Evolutionary conservation across 2,888 invertebrate genomes (phyloP).

Genomic region (Cabera pusaria): DNA sequence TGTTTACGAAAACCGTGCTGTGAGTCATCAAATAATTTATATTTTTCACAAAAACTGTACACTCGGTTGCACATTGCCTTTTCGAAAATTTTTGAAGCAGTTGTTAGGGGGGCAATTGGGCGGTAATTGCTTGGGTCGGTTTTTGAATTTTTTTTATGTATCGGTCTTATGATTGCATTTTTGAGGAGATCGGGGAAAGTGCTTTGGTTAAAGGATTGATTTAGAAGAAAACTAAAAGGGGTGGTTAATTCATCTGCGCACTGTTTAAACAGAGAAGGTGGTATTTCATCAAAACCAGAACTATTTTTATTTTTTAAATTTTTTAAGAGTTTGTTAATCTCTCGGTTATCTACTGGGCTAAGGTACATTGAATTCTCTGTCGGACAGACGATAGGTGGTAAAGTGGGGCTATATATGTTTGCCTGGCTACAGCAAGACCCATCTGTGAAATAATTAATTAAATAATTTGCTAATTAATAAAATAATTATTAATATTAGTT

Average conservation of each 20-base stretch:
- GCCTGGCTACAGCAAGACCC: too few species aligned
- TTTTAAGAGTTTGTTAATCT: constrained; percentile 10
- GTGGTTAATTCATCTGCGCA: constrained; percentile 12
- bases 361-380: constrained; percentile 1
- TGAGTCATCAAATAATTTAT: constrained; percentile 6
- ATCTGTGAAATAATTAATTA: background rate
- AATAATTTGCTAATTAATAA: constrained; percentile 1
- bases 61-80: constrained; percentile 9
- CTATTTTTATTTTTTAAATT: constrained; percentile 22
- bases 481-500: constrained; percentile 1
- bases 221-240: constrained; percentile 7
- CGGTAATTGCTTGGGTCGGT: constrained; percentile 21
- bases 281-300: constrained; percentile 19
- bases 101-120: constrained; percentile 15
- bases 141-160: constrained; percentile 18
- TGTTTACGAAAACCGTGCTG: constrained; percentile 14
- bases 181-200: constrained; percentile 14
- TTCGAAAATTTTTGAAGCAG: constrained; percentile 15
- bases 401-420: too few species aligned
- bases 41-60: constrained; percentile 10
- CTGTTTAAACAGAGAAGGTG: constrained; percentile 12
- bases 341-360: background rate
- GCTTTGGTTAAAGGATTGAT: constrained; percentile 18
- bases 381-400: too few species aligned
- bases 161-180: constrained; percentile 13